Evolutionary conservation across 2,113 vertebrate species (phyloP), one percentile per base, ranked within the genome.

Genomic region (Pangasianodon hypophthalmus): DNA sequence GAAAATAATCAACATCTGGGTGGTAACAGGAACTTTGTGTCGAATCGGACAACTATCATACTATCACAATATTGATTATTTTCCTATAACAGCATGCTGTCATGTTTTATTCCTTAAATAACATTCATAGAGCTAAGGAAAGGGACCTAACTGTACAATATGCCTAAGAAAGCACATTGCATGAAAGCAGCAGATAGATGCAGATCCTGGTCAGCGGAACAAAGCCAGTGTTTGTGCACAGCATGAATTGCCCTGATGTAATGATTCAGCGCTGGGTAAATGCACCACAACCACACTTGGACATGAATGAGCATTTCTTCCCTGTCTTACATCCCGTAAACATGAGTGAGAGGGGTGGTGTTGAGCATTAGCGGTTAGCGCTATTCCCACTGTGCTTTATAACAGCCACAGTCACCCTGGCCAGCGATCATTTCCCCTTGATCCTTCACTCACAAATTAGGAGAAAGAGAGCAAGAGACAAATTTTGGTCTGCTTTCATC

Each of bases 281-380:
- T 81, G 58, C 46, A 88, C 90, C 80, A 56, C 90, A 90, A 77
- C 80, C 62, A 60, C 80, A 90, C 3, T 85, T 84, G 86, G 89
- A 90, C 67, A 84, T 48, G 44, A 79, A 87, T 19, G 52, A 88
- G 46, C 69, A 84, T 90, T 84, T 87, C 56, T 87, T 56, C 52
- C 77, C 60, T 84, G 82, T 52, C 44, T 54, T 62, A 69, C 80
- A 87, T 85, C 58, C 69, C 62, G 86, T 50, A 80, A 90, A 87
- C 62, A 88, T 88, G 86, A 88, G 86, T 13, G 46, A 91, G 90
- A 85, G 29, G 18, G 48, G 88, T 62, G 56, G 37, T 90, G 67
- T 87, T 18, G 71, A 77, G 26, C 71, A 77, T 67, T 87, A 62
- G 86, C 5, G 83, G 88, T 85, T 80, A 85, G 71, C n/a, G 56